phyloP scores from a whole-genome alignment of 2,113 vertebrate species.

The Coreoperca whiteheadi region DNA sequence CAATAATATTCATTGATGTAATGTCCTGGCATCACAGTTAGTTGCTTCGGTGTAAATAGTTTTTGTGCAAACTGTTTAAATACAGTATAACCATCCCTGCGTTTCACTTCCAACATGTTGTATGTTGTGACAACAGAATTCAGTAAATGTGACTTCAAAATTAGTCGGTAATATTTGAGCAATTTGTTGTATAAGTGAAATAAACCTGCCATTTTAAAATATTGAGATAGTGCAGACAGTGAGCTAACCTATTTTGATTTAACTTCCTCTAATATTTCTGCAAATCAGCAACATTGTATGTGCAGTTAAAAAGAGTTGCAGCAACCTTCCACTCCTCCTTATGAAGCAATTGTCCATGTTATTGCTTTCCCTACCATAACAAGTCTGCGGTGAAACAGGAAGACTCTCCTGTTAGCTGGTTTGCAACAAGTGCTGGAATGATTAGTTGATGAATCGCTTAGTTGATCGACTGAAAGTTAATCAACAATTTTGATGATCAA shows the following conservation, averaged over 20 bases:
- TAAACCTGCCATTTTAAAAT: too few species aligned
- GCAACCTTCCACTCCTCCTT: neutral
- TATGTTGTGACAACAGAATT: neutral
- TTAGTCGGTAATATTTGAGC: neutral
- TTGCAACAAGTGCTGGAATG: neutral
- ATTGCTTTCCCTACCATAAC: neutral
- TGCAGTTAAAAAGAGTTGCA: neutral
- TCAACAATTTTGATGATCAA: neutral
- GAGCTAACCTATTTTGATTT: neutral
- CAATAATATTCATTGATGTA: too few species aligned
- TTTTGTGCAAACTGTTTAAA: too few species aligned
- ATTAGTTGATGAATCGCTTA: neutral
- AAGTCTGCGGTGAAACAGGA: neutral
- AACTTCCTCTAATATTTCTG: slow-evolving; percentile 18
- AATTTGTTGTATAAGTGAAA: too few species aligned
- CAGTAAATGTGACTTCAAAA: too few species aligned
- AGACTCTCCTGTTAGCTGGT: neutral
- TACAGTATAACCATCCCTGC: too few species aligned
- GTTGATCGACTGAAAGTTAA: too few species aligned
- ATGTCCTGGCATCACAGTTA: too few species aligned
- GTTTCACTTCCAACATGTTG: neutral
- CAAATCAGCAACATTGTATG: slow-evolving; percentile 7
- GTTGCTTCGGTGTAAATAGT: too few species aligned
- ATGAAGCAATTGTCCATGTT: neutral
- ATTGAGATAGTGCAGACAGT: too few species aligned